Percentiles rank a stretch among this genome's conserved stretches.
Conservation (phyloP, 64 coral and sea anemone species). For the Porites australiensis region DNA sequence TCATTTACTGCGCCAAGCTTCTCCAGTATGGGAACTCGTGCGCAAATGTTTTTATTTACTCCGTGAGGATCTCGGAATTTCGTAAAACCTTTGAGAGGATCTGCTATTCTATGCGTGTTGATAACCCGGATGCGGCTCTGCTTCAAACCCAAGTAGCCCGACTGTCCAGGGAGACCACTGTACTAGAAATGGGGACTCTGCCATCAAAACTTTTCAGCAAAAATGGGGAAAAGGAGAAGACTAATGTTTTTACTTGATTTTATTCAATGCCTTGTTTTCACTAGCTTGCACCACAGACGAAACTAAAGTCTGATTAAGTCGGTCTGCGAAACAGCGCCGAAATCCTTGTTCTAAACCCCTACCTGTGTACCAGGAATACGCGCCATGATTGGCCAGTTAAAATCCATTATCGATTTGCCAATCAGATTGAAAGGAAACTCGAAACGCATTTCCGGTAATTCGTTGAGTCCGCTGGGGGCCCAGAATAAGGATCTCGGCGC, state of each 20-base stretch:
- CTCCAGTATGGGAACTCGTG: slow-evolving; percentile 69
- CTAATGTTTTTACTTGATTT: neutral
- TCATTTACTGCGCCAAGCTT: slow-evolving; percentile 36
- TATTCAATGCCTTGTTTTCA: neutral
- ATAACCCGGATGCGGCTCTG: neutral
- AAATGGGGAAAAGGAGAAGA: neutral
- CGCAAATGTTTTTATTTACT: slow-evolving; percentile 59
- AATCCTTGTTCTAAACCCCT: too few species aligned
- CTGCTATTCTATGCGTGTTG: neutral
- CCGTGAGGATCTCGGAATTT: slow-evolving; percentile 58
- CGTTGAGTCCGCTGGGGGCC: too few species aligned
- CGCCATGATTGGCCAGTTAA: too few species aligned
- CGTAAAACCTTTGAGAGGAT: neutral
- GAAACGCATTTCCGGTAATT: too few species aligned
- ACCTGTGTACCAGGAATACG: too few species aligned
- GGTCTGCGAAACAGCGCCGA: too few species aligned
- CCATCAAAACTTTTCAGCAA: neutral
- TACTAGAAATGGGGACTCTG: neutral
- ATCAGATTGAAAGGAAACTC: too few species aligned
- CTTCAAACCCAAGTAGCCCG: slow-evolving; percentile 1
- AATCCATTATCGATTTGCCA: too few species aligned
- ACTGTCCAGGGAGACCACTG: slow-evolving; percentile 17
- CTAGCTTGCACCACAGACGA: too few species aligned
- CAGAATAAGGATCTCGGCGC: too few species aligned
- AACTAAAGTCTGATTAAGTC: too few species aligned